These are phyloP conservation scores for Temnothorax ravouxi DNA, from an alignment of 2,888 invertebrate genomes.

Conservation along the genomic window DNA sequence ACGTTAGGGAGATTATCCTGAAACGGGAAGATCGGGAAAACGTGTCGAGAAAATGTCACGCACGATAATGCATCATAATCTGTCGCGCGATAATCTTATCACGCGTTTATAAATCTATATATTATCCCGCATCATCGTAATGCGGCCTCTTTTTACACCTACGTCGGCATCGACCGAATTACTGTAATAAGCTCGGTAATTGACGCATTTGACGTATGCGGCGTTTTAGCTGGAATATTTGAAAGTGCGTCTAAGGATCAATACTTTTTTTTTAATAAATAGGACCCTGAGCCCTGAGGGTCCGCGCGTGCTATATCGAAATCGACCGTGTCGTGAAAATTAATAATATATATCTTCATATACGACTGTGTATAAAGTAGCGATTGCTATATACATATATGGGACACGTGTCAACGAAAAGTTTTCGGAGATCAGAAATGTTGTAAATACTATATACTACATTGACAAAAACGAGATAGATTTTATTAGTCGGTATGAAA, in stretches of 20 bases:
- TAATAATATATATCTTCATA: constrained; percentile 28
- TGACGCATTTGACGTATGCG: background rate
- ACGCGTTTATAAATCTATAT: constrained; percentile 73
- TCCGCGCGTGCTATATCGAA: background rate
- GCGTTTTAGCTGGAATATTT: background rate
- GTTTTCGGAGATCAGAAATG: background rate
- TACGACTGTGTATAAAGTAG: background rate
- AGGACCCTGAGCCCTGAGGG: no score
- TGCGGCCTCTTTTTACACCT: constrained; percentile 51
- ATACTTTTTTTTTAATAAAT: constrained; percentile 9
- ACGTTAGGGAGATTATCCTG: constrained; percentile 35
- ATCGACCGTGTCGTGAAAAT: background rate
- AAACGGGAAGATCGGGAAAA: constrained; percentile 6
- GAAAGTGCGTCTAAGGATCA: background rate
- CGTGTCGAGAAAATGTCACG: constrained; percentile 43
- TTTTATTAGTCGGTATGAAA: background rate
- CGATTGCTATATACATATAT: background rate
- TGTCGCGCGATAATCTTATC: constrained; percentile 65
- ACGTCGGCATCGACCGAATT: constrained; percentile 43
- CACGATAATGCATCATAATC: constrained; percentile 72
- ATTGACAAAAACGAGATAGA: background rate
- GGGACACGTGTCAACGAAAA: background rate
- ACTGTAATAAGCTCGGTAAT: constrained; percentile 31
- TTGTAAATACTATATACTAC: constrained; percentile 1
- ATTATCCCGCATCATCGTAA: constrained; percentile 59